phyloP scores from a whole-genome alignment of 2,113 vertebrate species.

The Xenopus tropicalis region UCB_Xtro_10.0 CM004452.2:10947001-10947500 shows the following conservation, averaged over 20 bases:
- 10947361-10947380: constrained; percentile 33
- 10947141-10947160: background rate
- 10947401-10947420: constrained; percentile 39
- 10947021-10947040: no score
- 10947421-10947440: background rate
- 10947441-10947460: background rate
- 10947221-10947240: no score
- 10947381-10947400: constrained; percentile 21
- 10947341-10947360: constrained; percentile 41
- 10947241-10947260: no score
- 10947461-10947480: constrained; percentile 3
- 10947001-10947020: no score
- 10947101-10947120: no score
- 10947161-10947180: background rate
- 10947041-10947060: no score
- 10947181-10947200: background rate
- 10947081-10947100: no score
- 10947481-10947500: no score
- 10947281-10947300: constrained; percentile 6
- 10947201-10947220: background rate
- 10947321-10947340: constrained; percentile 31
- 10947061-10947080: no score
- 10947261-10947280: background rate
- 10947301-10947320: constrained; percentile 28
- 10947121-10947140: no score